Percentiles rank a stretch among this genome's conserved stretches.
Evolutionary conservation across 2,113 vertebrate genomes (phyloP).

Genomic region (Amblyopsis rosae): DNA sequence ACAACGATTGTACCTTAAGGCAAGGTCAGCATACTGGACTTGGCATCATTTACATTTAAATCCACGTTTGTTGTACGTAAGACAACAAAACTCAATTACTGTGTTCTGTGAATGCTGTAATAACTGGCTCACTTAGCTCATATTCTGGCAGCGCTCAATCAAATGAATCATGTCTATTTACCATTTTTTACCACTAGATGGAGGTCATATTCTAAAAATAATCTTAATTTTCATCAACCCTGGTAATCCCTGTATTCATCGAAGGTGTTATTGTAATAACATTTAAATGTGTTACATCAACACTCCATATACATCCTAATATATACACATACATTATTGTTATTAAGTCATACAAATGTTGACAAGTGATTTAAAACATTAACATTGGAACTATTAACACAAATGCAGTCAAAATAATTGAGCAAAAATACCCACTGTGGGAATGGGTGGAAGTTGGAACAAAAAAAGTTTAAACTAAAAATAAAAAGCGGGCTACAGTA

Average conservation of each 20-base stretch:
- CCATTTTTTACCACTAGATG: conserved; percentile 46
- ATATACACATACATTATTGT: conserved; percentile 26
- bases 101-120: not conserved
- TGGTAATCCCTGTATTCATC: not conserved
- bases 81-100: conserved; percentile 8
- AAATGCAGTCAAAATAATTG: too few species aligned
- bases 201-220: conserved; percentile 14
- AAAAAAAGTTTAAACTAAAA: conserved; percentile 21
- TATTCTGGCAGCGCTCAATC: too few species aligned
- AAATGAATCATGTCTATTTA: too few species aligned
- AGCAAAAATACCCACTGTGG: not conserved
- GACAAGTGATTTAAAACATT: not conserved
- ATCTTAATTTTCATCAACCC: not conserved
- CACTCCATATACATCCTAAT: conserved; percentile 8
- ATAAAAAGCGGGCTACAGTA: not conserved
- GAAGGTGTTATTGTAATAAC: not conserved
- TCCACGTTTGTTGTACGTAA: conserved; percentile 2
- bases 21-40: conserved; percentile 33
- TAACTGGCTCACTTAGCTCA: too few species aligned
- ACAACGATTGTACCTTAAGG: conserved; percentile 9
- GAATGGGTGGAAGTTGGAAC: not conserved
- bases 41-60: conserved; percentile 53
- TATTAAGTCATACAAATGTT: conserved; percentile 8
- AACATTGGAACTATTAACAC: not conserved
- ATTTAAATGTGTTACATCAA: not conserved